Percentiles rank a stretch among this genome's conserved stretches.
Evolutionary conservation across 37 sponge, comb jelly and placozoan species (phyloP).

Genomic region (Mnemiopsis leidyi): DNA sequence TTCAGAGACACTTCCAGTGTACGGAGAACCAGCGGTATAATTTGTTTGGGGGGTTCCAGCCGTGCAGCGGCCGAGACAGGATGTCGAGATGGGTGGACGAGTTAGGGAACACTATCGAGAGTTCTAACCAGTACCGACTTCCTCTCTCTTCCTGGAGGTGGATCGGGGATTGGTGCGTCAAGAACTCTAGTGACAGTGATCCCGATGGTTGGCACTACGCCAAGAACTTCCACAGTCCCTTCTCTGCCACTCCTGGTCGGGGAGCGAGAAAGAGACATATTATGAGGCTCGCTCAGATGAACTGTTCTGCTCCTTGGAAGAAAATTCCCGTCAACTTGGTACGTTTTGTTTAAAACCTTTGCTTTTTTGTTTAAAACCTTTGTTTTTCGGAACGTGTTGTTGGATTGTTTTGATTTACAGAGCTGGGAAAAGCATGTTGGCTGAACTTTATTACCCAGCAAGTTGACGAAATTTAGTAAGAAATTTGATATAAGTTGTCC

Average conservation of each 20-base stretch:
- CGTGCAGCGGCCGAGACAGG: background rate
- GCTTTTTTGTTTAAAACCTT: too few species aligned
- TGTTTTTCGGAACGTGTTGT: too few species aligned
- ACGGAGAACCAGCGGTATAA: background rate
- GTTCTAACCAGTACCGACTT: background rate
- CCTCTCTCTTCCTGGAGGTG: conserved; percentile 16
- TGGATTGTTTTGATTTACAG: too few species aligned
- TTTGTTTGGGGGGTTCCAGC: background rate
- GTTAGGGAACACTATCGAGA: background rate
- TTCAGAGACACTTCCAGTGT: background rate
- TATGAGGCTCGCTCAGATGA: background rate
- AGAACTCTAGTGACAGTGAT: background rate
- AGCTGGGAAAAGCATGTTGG: too few species aligned
- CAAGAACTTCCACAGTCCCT: conserved; percentile 6
- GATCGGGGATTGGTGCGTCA: background rate
- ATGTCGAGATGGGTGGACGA: background rate
- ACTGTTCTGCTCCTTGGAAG: background rate
- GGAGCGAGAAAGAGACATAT: background rate
- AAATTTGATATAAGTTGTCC: too few species aligned
- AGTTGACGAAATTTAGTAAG: too few species aligned
- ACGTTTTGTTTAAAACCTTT: too few species aligned
- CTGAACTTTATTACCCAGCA: too few species aligned
- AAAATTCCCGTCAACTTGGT: conserved; percentile 1
- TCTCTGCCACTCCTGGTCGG: background rate
- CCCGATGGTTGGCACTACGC: conserved; percentile 6